Percentiles rank a stretch among this genome's conserved stretches.
phyloP scores from a whole-genome alignment of 2,888 invertebrate genomes.

The Steinernema hermaphroditum region DNA sequence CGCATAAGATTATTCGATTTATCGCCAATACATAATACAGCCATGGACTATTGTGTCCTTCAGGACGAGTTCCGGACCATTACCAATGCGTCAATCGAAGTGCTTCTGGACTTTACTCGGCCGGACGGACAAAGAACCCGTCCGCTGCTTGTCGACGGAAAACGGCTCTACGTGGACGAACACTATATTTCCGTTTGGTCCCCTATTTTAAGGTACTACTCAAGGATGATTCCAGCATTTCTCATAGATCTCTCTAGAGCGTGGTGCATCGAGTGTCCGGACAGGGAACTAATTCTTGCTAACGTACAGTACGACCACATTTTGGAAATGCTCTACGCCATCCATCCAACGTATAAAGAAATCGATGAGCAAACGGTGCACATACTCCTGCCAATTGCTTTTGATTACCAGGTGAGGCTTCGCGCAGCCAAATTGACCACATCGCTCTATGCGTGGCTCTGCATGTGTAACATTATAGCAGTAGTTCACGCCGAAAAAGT shows the following conservation, averaged over 20 bases:
- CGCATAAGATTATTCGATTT: constrained; percentile 22
- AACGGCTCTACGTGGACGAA: constrained; percentile 65
- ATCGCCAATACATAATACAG: not conserved
- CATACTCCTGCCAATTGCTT: constrained; percentile 64
- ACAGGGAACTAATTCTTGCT: constrained; percentile 65
- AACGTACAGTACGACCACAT: constrained; percentile 66
- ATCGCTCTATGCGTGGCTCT: no score
- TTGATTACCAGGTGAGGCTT: constrained; percentile 62
- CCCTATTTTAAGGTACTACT: constrained; percentile 52
- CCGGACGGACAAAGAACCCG: constrained; percentile 64
- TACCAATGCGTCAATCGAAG: constrained; percentile 38
- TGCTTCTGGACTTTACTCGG: constrained; percentile 60
- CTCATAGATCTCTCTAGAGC: constrained; percentile 46
- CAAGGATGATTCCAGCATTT: not conserved
- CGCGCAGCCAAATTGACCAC: no score
- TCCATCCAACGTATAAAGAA: constrained; percentile 65
- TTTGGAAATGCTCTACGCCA: constrained; percentile 64
- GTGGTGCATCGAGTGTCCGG: constrained; percentile 66
- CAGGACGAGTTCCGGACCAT: constrained; percentile 25
- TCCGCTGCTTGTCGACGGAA: constrained; percentile 62
- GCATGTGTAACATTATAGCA: no score
- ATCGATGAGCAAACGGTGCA: constrained; percentile 66
- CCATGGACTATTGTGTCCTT: constrained; percentile 13
- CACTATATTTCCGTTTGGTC: constrained; percentile 64
- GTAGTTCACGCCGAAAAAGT: no score